Percentiles rank a stretch among this genome's conserved stretches.
phyloP scores from a whole-genome alignment of 1,140 invertebrate species.

The Anagrus nilaparvatae region DNA sequence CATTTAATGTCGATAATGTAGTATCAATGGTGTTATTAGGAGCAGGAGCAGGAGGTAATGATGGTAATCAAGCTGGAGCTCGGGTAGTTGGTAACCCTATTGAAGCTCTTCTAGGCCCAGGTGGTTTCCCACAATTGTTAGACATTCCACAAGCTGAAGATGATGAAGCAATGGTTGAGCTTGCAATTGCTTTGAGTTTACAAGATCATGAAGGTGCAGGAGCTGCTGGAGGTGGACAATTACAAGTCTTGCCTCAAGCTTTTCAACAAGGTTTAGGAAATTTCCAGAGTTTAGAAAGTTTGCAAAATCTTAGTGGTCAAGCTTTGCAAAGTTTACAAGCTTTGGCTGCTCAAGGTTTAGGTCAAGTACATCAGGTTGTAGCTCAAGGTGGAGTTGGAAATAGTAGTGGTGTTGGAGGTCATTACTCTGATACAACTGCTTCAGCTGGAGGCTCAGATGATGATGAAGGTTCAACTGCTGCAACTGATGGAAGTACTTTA shows the following conservation, averaged over 20 bases:
- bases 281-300: constrained; percentile 36
- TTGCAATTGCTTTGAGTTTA: constrained; percentile 88
- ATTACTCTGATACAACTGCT: constrained; percentile 69
- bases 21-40: constrained; percentile 43
- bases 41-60: constrained; percentile 29
- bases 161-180: constrained; percentile 92
- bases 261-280: constrained; percentile 43
- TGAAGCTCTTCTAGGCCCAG: constrained; percentile 58
- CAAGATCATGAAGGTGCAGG: constrained; percentile 57
- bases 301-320: constrained; percentile 39
- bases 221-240: constrained; percentile 28
- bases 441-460: constrained; percentile 79
- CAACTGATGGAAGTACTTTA: constrained; percentile 83
- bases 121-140: constrained; percentile 61
- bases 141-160: constrained; percentile 86
- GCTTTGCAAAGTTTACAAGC: constrained; percentile 43
- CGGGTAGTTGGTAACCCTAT: constrained; percentile 42
- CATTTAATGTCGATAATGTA: constrained; percentile 45
- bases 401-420: constrained; percentile 46
- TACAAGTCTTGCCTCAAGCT: constrained; percentile 42
- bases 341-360: constrained; percentile 31
- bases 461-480: constrained; percentile 91
- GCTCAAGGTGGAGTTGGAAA: constrained; percentile 22
- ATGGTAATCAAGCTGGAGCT: constrained; percentile 26
- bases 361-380: constrained; percentile 26